A percentile compares a stretch with the other conserved stretches of the same genome.
These are phyloP conservation scores for Oxyscelio sp. DNA, from an alignment of 2,888 invertebrate genomes.

Conservation along the genomic window DNA sequence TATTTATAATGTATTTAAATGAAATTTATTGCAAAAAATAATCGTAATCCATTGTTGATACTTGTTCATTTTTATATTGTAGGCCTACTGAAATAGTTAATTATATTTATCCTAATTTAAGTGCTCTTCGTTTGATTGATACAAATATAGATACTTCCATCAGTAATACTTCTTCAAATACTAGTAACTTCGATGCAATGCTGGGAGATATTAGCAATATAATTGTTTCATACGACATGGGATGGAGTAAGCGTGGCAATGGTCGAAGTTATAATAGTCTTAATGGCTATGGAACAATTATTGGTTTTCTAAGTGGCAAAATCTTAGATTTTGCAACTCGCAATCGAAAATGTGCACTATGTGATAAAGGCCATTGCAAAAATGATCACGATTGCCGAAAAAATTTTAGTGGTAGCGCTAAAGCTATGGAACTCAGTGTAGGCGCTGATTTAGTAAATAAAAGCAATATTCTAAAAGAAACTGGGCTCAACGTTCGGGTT, in stretches of 20 bases:
- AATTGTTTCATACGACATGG: slow-evolving; percentile 78
- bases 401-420: not conserved
- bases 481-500: not conserved
- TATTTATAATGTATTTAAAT: no score
- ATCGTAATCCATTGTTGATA: no score
- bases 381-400: not conserved
- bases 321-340: not conserved
- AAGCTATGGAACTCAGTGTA: not conserved
- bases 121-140: no score
- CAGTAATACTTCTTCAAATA: no score
- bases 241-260: slow-evolving; percentile 57
- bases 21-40: no score
- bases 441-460: not conserved
- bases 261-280: slow-evolving; percentile 24
- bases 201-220: slow-evolving; percentile 68
- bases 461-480: not conserved
- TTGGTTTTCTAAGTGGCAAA: slow-evolving; percentile 14
- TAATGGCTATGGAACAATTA: slow-evolving; percentile 77
- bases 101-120: no score
- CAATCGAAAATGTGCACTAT: not conserved
- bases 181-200: not conserved
- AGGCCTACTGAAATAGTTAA: no score
- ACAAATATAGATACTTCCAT: not conserved
- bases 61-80: no score
- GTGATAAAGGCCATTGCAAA: not conserved